Base-by-base conservation (phyloP, 2,113 vertebrate species). In the Eurystomus gularis region DNA sequence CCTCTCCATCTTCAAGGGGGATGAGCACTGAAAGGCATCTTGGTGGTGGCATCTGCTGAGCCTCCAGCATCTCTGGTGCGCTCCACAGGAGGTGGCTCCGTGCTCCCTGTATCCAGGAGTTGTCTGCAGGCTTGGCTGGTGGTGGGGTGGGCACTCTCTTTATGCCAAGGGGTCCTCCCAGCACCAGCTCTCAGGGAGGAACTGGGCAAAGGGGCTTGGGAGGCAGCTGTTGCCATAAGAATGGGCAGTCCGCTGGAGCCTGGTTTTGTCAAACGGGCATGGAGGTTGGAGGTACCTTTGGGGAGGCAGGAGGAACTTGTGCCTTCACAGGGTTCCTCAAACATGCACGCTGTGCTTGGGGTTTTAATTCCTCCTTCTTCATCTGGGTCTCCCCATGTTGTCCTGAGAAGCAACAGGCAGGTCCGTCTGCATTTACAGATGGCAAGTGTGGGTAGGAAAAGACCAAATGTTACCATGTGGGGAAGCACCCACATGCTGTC, bases 391-490 rank as follows among this genome's bases (percentile, higher is more conserved):
- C 54, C 42, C 39, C 12, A 3, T 39, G 62, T 49, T 1, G 0
- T 9, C 46, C 71, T 0, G 0, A 44, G 70, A 46, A 78, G 46
- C 6, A 10, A 19, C 6, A 1, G 21, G 35, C 35, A 81, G 14
- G 48, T 49, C 55, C 20, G 54, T 68, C 23, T 3, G 15, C 12
- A 9, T 70, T 86, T 39, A 65, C 33, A 55, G 0, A 0, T 11
- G 31, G 21, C 54, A 46, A 33, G 48, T 5, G 2, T 49, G n/a
- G 23, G 37, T 1, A 55, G 26, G 51, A 49, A 70, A 62, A 77
- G 21, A 64, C 9, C 46, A 52, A 35, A 77, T 0, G 0, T 55
- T 83, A 80, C 58, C 64, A 40, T 0, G 0, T 35, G 40, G 33
- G 60, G 25, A 83, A 75, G 65, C 6, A 8, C 21, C 35, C 57